Base-by-base conservation (phyloP, 2,888 invertebrate genomes). In the Pyrochroa serraticornis region DNA sequence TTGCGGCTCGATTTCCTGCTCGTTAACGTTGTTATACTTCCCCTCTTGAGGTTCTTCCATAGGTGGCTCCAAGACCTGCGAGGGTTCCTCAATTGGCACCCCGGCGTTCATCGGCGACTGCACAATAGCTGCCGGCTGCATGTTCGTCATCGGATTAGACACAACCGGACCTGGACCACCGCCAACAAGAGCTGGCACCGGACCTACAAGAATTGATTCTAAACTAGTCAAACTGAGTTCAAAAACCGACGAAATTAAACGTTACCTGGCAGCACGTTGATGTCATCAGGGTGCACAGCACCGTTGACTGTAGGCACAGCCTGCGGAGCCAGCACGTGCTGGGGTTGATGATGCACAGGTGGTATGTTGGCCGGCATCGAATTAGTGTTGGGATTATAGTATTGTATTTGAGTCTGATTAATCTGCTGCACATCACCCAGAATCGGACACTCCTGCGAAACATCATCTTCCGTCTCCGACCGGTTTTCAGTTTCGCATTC, bases 401-500 rank as follows among this genome's bases (percentile, higher is more conserved):
- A 77, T 13, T 70, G 73, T 41, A 77, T 69, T 12, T 70, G 71
- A 61, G 79, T 79, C 61, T 72, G 76, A 36, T 68, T 72, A 37
- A 77, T 77, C 50, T 74, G 75, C 49, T 77, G 71, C 7, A 64
- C 66, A 33, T 72, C 68, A 5, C 58, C 57, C 43, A 70, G 60
- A 31, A 66, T 62, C 55, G 41, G 71, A 54, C 65, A 69, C 9
- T 69, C 67, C 12, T 64, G 62, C 22, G 50, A n/a, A 42, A 80
- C 83, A 66, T 88, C 88, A 70, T 88, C 88, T 71, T 88, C 89
- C 44, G 83, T 83, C 72, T 89, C 89, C 38, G 87, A 85, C 41
- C 86, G 85, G 38, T 82, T 83, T 50, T 81, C 82, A 10, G 76
- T 77, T 58, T 82, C 83, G 58, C 84, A 85, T 68, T 87, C 88